Conservation (phyloP, 2,113 vertebrate genomes). For the Psammodynastes pulverulentus region DNA sequence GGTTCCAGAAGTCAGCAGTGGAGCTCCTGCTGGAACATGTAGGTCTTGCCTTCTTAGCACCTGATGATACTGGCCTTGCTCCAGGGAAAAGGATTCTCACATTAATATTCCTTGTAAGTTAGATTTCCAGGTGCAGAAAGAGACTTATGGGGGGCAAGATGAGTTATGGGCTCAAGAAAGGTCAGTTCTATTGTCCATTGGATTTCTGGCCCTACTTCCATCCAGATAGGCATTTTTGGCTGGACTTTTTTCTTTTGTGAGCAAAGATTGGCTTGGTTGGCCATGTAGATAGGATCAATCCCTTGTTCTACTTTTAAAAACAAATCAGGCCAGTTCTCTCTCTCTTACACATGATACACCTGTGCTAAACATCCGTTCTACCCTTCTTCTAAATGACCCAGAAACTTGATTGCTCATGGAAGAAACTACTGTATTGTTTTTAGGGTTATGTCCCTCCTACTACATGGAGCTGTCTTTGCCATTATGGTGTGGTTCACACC, state of each 20-base stretch:
- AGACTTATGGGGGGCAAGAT: not conserved
- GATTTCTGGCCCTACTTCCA: not conserved
- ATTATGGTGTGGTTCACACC: not conserved
- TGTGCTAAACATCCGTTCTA: not conserved
- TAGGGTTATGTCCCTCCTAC: not conserved
- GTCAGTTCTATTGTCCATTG: not conserved
- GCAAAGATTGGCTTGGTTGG: not conserved
- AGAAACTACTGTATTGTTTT: not conserved
- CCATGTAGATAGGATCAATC: not conserved
- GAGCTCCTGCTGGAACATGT: not conserved
- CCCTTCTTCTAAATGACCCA: not conserved
- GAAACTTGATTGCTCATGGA: not conserved
- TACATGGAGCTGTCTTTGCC: not conserved
- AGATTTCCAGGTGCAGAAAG: not conserved
- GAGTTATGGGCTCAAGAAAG: not conserved
- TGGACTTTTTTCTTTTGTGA: not conserved
- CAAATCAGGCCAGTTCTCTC: not conserved
- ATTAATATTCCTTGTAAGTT: not conserved
- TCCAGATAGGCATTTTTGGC: not conserved
- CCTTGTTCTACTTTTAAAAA: not conserved
- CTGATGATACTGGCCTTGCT: not conserved
- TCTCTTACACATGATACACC: not conserved
- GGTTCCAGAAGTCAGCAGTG: not conserved
- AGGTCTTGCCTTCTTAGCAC: not conserved
- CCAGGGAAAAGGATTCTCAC: not conserved